Conservation (phyloP, 30 jellyfish, hydroid and myxozoan species). For the Aurelia aurita complex sp. Pacific region DNA sequence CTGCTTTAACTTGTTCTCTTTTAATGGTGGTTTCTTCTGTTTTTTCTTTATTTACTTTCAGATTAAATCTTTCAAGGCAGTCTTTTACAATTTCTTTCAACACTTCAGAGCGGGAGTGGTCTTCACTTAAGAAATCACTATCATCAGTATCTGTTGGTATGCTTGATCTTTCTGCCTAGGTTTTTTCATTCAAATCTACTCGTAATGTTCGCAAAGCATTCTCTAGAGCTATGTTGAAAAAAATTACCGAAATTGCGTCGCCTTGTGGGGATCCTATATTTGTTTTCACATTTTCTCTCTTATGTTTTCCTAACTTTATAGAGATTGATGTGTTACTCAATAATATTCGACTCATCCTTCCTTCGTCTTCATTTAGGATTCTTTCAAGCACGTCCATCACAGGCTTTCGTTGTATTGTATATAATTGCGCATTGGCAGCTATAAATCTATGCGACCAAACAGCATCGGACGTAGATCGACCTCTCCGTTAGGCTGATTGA, state of each 20-base stretch:
- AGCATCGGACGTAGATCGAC: constrained; percentile 6
- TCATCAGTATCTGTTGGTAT: constrained; percentile 29
- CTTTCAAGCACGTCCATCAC: constrained; percentile 25
- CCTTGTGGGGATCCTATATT: too few relatives aligned
- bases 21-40: constrained; percentile 26
- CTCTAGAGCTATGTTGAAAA: too few relatives aligned
- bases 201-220: too few relatives aligned
- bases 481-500: constrained; percentile 30
- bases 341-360: constrained; percentile 31
- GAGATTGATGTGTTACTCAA: constrained; percentile 45
- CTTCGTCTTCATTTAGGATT: constrained; percentile 32
- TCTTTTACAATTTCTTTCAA: constrained; percentile 36
- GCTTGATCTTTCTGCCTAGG: constrained; percentile 7
- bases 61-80: constrained; percentile 18
- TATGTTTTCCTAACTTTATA: constrained; percentile 13
- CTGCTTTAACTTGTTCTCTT: constrained; percentile 15
- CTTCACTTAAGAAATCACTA: constrained; percentile 36
- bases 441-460: too few relatives aligned
- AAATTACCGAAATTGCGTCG: too few relatives aligned
- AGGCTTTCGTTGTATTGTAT: constrained; percentile 37
- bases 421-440: constrained; percentile 37
- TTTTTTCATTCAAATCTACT: neutral
- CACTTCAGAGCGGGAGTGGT: constrained; percentile 36
- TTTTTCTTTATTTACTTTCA: constrained; percentile 15
- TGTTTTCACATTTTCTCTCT: constrained; percentile 38